Percentiles rank a stretch among this genome's conserved stretches.
Conservation (phyloP, 2,888 invertebrate species). For the Pristionchus maxplancki region DNA sequence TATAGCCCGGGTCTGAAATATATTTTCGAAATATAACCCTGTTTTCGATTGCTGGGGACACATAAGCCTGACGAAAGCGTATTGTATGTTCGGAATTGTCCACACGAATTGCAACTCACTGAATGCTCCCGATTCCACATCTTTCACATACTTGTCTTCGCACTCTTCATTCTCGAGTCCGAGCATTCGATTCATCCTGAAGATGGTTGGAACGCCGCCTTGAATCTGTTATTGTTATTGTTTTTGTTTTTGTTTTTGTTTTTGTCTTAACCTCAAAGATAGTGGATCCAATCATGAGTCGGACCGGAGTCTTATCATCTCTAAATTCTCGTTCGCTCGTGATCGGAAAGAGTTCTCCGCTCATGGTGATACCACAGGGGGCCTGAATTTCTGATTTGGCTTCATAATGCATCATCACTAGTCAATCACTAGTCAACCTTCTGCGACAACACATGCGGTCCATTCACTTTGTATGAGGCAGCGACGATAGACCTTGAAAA, state of each 20-base stretch:
- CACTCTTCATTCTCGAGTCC: neutral
- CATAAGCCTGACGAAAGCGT: too few relatives aligned
- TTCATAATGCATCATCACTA: too few relatives aligned
- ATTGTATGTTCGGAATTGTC: too few relatives aligned
- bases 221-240: neutral
- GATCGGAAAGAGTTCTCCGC: constrained; percentile 17
- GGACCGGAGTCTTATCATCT: neutral
- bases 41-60: too few relatives aligned
- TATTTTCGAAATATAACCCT: too few relatives aligned
- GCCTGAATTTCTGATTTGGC: neutral
- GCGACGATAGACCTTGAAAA: neutral
- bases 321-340: neutral
- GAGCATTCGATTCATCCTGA: neutral
- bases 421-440: neutral
- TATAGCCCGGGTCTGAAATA: neutral
- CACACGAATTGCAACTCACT: too few relatives aligned
- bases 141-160: neutral
- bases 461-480: neutral
- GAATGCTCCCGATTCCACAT: neutral
- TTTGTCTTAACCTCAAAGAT: neutral
- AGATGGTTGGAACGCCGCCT: neutral
- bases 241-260: neutral
- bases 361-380: neutral
- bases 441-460: neutral
- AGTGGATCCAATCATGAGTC: constrained; percentile 27